Conservation (phyloP, 53 echinoderm and acorn worm genomes). For the Crossaster papposus region DNA sequence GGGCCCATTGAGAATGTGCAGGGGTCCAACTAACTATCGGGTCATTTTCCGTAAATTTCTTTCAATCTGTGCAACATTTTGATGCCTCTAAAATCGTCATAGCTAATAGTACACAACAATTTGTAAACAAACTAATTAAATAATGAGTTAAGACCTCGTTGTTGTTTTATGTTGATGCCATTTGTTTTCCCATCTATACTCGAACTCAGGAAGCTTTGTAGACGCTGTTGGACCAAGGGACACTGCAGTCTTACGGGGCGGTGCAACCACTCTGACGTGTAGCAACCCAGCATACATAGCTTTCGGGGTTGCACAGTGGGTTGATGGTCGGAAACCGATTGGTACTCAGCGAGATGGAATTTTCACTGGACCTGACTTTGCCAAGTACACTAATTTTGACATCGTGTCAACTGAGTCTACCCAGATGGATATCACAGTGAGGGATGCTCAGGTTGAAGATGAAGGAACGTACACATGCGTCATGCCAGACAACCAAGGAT, state of each 20-base stretch:
- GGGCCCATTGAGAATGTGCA: too few species aligned
- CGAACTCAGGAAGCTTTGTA: background rate
- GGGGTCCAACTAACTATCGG: too few species aligned
- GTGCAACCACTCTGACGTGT: background rate
- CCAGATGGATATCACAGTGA: constrained; percentile 5
- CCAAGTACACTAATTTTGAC: constrained; percentile 5
- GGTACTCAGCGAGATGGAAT: background rate
- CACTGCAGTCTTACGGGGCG: constrained; percentile 10
- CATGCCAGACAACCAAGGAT: background rate
- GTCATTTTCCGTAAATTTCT: too few species aligned
- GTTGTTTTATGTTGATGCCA: too few species aligned
- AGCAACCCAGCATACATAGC: background rate
- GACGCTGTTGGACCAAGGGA: background rate
- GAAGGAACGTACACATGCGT: constrained; percentile 33
- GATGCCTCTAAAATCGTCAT: too few species aligned
- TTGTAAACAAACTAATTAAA: too few species aligned
- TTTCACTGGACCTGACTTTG: background rate
- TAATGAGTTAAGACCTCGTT: too few species aligned
- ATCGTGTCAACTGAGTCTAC: background rate
- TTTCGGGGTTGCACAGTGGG: background rate
- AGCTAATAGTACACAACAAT: too few species aligned
- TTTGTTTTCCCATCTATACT: too few species aligned
- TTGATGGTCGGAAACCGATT: background rate
- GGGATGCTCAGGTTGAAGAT: background rate
- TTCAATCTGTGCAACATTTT: too few species aligned